Evolutionary conservation across 2,888 invertebrate species (phyloP).

Genomic region (Xanthia togata): DNA sequence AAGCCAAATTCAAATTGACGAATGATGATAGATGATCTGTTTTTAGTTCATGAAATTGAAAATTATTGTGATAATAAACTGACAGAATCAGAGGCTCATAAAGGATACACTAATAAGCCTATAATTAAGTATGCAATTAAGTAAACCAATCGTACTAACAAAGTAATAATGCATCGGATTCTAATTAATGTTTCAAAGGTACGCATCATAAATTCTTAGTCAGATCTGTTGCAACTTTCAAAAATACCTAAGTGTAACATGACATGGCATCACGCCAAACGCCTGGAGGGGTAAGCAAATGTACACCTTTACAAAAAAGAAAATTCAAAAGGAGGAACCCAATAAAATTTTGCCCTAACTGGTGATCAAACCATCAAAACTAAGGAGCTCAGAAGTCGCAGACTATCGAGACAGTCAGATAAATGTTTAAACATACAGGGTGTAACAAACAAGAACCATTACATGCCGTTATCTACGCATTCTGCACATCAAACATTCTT

Average conservation of each 20-base stretch:
- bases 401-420: not conserved
- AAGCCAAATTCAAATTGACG: not conserved
- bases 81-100: not conserved
- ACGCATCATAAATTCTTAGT: not conserved
- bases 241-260: not conserved
- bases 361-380: not conserved
- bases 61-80: slow-evolving; percentile 21
- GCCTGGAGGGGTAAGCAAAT: not conserved
- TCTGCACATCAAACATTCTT: too few relatives aligned
- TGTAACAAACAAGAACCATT: too few relatives aligned
- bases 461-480: too few relatives aligned
- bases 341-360: not conserved
- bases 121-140: slow-evolving; percentile 2
- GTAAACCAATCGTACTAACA: slow-evolving; percentile 8
- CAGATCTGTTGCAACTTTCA: not conserved
- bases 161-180: slow-evolving; percentile 18
- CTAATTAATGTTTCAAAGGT: not conserved
- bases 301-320: not conserved
- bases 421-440: not conserved
- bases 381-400: not conserved
- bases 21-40: slow-evolving; percentile 5
- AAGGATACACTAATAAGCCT: slow-evolving; percentile 34
- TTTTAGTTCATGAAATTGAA: not conserved
- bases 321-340: not conserved
- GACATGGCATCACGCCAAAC: not conserved